Conservation (phyloP, 2,113 vertebrate genomes). For the Morone chrysops region DNA sequence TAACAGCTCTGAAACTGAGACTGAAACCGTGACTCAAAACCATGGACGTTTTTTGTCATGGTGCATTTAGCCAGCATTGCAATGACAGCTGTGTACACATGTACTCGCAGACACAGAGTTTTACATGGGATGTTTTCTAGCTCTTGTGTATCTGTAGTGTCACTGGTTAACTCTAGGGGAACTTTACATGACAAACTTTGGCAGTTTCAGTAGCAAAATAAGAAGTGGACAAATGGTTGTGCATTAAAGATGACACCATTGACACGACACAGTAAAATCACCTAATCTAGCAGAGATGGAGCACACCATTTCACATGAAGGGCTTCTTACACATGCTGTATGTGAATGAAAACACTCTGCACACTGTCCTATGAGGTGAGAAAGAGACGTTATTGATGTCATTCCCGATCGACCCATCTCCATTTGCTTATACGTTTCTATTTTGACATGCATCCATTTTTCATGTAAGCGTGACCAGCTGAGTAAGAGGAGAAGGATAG, state of each 20-base stretch:
- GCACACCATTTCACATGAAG: neutral
- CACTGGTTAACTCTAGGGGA: too few relatives aligned
- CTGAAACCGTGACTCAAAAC: too few relatives aligned
- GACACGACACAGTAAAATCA: neutral
- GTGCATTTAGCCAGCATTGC: too few relatives aligned
- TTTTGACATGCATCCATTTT: conserved; percentile 51
- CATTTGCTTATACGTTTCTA: neutral
- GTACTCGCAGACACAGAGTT: too few relatives aligned
- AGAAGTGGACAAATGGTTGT: neutral
- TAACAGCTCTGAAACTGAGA: too few relatives aligned
- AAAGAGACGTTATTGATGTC: neutral
- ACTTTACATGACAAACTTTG: neutral
- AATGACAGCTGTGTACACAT: too few relatives aligned
- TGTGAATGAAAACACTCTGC: neutral
- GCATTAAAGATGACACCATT: neutral
- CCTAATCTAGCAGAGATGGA: neutral
- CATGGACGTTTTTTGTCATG: too few relatives aligned
- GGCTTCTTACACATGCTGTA: neutral
- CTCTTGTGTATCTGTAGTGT: too few relatives aligned
- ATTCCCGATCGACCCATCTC: conserved; percentile 8
- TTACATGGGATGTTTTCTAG: too few relatives aligned
- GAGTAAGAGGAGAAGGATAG: neutral
- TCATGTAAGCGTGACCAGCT: conserved; percentile 21
- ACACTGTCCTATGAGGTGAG: neutral
- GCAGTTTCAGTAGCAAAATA: neutral